These are phyloP conservation scores for Musca vetustissima DNA, from an alignment of 1,140 invertebrate genomes.

Conservation along the genomic window DNA sequence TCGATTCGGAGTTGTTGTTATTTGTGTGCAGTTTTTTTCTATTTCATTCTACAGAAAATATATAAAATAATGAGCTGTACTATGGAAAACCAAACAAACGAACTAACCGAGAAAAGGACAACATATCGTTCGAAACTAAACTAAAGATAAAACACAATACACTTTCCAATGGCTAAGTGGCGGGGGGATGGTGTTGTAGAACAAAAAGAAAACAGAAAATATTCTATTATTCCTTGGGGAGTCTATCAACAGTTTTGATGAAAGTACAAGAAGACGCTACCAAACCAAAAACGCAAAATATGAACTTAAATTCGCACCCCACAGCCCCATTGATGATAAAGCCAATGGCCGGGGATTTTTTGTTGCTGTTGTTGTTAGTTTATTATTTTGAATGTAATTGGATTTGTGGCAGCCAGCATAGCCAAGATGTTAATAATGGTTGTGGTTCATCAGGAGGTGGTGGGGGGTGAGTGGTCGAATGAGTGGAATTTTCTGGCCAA, in stretches of 20 bases:
- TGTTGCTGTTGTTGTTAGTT: constrained; percentile 15
- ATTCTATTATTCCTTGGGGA: constrained; percentile 16
- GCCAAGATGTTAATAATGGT: too few relatives aligned
- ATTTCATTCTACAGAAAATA: constrained; percentile 12
- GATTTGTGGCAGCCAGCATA: constrained; percentile 18
- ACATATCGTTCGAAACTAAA: background rate
- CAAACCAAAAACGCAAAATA: background rate
- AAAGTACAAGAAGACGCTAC: background rate
- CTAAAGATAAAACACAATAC: constrained; percentile 7
- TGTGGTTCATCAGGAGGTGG: too few relatives aligned
- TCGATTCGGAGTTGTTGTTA: background rate
- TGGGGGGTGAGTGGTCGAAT: too few relatives aligned
- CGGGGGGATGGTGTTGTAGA: background rate
- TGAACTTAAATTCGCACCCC: background rate
- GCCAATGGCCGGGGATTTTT: background rate
- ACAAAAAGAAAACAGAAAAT: too few relatives aligned
- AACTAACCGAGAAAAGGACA: constrained; percentile 1
- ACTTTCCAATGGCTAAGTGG: background rate
- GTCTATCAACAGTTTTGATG: constrained; percentile 28
- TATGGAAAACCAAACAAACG: constrained; percentile 12
- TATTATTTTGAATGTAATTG: constrained; percentile 28
- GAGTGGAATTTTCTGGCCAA: too few relatives aligned
- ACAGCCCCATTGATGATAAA: background rate
- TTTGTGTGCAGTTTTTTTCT: background rate
- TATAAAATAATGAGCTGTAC: constrained; percentile 27